Evolutionary conservation across 2,888 invertebrate genomes (phyloP).

Genomic region (Chesias legatella): DNA sequence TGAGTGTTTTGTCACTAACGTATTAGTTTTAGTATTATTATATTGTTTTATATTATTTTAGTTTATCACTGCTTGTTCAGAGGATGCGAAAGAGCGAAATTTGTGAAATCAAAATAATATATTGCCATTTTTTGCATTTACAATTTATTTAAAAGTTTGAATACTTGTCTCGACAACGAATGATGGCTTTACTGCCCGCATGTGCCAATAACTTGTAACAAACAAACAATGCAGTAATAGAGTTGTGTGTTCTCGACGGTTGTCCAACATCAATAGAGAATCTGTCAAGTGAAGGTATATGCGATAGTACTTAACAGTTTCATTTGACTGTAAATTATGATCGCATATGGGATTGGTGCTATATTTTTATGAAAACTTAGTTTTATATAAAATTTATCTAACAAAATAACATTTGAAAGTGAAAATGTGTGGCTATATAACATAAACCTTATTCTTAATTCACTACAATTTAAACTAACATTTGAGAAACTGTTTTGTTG

Average conservation of each 20-base stretch:
- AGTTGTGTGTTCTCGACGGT: slow-evolving; percentile 23
- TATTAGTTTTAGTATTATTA: slow-evolving; percentile 41
- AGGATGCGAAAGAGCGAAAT: slow-evolving; percentile 41
- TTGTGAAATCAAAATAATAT: slow-evolving; percentile 54
- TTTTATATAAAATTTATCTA: slow-evolving; percentile 41
- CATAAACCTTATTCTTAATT: slow-evolving; percentile 24
- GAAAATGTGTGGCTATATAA: slow-evolving; percentile 39
- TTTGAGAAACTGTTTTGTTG: slow-evolving; percentile 14
- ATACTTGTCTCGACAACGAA: slow-evolving; percentile 59
- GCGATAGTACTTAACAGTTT: slow-evolving; percentile 53
- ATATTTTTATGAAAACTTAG: slow-evolving; percentile 44
- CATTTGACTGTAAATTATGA: slow-evolving; percentile 46
- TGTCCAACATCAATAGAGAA: slow-evolving; percentile 20
- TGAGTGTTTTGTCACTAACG: slow-evolving; percentile 54
- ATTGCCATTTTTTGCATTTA: slow-evolving; percentile 80
- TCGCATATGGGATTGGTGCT: slow-evolving; percentile 70
- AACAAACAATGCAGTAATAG: slow-evolving; percentile 20
- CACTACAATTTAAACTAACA: slow-evolving; percentile 26
- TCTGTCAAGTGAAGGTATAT: slow-evolving; percentile 45
- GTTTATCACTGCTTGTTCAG: slow-evolving; percentile 46
- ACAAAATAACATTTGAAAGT: slow-evolving; percentile 38
- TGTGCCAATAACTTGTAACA: slow-evolving; percentile 55
- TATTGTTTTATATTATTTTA: slow-evolving; percentile 36
- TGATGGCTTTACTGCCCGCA: slow-evolving; percentile 47
- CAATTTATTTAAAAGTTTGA: slow-evolving; percentile 59